phyloP scores from a whole-genome alignment of 2,797 vertebrate genomes.

The Centropyge bicolor region DNA sequence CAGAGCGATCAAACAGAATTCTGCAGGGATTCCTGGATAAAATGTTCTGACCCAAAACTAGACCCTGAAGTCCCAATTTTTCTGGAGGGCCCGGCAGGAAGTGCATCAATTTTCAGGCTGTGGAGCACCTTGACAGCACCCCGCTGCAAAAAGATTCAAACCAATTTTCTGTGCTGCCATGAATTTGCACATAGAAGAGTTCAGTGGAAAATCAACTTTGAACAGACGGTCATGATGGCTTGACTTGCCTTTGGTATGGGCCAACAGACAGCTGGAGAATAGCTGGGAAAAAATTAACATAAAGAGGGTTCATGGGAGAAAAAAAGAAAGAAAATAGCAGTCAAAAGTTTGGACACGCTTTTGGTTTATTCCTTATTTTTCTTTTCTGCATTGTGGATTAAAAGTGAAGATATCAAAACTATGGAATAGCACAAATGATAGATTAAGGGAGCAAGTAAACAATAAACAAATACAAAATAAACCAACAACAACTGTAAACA shows the following conservation, averaged over 20 bases:
- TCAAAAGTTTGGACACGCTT: too few relatives aligned
- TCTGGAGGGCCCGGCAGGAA: neutral
- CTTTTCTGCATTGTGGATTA: too few relatives aligned
- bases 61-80: neutral
- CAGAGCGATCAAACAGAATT: neutral
- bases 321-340: neutral
- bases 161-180: constrained; percentile 4
- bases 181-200: constrained; percentile 15
- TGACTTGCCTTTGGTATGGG: neutral
- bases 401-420: too few relatives aligned
- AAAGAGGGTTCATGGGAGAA: neutral
- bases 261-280: neutral
- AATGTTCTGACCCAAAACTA: neutral
- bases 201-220: constrained; percentile 14
- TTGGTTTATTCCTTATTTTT: too few relatives aligned
- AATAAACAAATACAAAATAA: too few relatives aligned
- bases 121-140: constrained; percentile 4
- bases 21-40: neutral
- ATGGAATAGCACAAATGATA: too few relatives aligned
- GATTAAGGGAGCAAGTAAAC: too few relatives aligned
- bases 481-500: too few relatives aligned
- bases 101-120: neutral
- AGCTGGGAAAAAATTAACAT: neutral
- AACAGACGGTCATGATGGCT: neutral
- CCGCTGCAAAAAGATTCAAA: constrained; percentile 9